A percentile compares a stretch with the other conserved stretches of the same genome.
Evolutionary conservation across 2,888 invertebrate species (phyloP).

Genomic region (Cryptophagus acutangulus): DNA sequence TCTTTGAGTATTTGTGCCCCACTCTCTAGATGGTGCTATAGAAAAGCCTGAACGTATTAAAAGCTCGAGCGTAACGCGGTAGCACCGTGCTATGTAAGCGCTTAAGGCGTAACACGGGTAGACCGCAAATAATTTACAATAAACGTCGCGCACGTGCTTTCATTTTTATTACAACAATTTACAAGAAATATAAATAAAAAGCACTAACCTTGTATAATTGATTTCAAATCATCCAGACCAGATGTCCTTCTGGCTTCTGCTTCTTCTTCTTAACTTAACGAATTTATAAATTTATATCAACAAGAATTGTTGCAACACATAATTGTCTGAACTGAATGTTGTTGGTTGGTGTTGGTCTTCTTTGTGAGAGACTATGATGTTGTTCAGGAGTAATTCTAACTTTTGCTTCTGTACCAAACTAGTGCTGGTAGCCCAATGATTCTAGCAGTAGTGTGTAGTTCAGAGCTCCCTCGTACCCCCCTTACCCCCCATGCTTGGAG

Average conservation of each 20-base stretch:
- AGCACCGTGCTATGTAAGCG: too few species aligned
- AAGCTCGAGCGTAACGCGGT: conserved; percentile 18
- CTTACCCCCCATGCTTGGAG: conserved; percentile 34
- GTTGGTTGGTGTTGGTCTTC: too few species aligned
- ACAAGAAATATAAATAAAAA: too few species aligned
- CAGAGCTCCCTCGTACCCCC: conserved; percentile 41
- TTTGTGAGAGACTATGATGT: too few species aligned
- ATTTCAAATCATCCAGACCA: too few species aligned
- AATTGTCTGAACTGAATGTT: too few species aligned
- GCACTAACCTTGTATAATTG: conserved; percentile 17
- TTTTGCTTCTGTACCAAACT: conserved; percentile 48
- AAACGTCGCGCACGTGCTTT: not conserved
- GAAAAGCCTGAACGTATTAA: not conserved
- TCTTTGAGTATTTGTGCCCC: too few species aligned
- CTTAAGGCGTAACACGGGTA: conserved; percentile 22
- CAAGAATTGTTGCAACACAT: too few species aligned
- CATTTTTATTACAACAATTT: too few species aligned
- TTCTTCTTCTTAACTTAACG: too few species aligned
- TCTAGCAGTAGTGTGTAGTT: conserved; percentile 48
- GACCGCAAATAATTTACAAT: not conserved
- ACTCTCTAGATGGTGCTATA: conserved; percentile 17
- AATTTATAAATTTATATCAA: too few species aligned
- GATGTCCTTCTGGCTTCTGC: too few species aligned
- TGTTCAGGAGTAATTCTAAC: conserved; percentile 32
- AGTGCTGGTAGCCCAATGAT: conserved; percentile 49